Evolutionary conservation across 2,888 invertebrate genomes (phyloP), one percentile per base, ranked within the genome.

Genomic region (Tetramorium bicarinatum): DNA sequence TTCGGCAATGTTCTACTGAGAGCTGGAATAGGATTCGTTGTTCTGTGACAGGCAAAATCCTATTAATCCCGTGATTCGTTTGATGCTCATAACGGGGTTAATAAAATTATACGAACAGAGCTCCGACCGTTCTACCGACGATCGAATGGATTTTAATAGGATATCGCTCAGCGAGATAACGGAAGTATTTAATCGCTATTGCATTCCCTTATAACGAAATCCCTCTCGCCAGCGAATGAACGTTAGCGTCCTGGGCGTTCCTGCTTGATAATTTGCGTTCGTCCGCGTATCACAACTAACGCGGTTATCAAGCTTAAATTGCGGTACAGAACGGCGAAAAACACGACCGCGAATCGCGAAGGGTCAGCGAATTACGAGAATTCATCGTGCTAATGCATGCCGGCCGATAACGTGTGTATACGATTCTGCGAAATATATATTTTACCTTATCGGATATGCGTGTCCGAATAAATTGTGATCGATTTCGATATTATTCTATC

Each of bases 201-300:
- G 82, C 82, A 80, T 84, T 76, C 83, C 52, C 52, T 82, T 80
- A 74, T 66, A 77, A 79, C 69, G 67, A 69, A 69, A 85, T 79
- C 79, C 41, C 61, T 56, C 56, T 72, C 66, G 21, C 41, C 66
- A 72, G 62, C 74, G 82, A 82, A 77, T 13, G 77, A 52, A 59
- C 56, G 81, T 44, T 83, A 49, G 62, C 47, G 80, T 75, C 44
- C 71, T 67, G 52, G 38, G 59, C 38, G 47, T 66, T 52, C 54
- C 69, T 74, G 84, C 69, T 59, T n/a, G 56, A 64, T 74, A 83
- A 84, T 87, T 71, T 66, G 41, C 54, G 49, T 38, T 29, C 61
- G 52, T 74, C 76, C 82, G 67, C 71, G 83, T 85, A 83, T 83
- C 77, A 72, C 83, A 79, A 88, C 79, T 81, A 88, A 86, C 82